phyloP scores from a whole-genome alignment of 2,888 invertebrate species.

The Anarsia innoxiella region DNA sequence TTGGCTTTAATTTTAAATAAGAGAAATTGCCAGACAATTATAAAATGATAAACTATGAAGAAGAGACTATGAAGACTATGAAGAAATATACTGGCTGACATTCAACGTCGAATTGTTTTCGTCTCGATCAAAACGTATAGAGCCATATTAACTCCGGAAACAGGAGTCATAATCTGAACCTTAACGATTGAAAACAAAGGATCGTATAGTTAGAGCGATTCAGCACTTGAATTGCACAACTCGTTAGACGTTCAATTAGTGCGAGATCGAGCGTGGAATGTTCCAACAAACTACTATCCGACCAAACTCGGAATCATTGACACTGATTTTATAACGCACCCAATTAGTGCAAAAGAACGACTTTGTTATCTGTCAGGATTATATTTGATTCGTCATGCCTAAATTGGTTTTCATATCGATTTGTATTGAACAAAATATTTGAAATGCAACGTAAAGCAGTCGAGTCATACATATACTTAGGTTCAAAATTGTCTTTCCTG shows the following conservation, averaged over 20 bases:
- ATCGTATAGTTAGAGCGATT: slow-evolving; percentile 12
- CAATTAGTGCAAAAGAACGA: no score
- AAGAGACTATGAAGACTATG: not conserved
- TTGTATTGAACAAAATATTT: not conserved
- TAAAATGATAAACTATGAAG: not conserved
- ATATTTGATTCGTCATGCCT: no score
- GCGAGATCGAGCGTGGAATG: slow-evolving; percentile 33
- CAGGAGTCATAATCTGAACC: not conserved
- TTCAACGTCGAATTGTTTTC: not conserved
- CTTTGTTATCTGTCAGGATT: no score
- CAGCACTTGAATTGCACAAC: slow-evolving; percentile 28
- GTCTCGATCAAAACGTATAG: no score
- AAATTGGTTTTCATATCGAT: not conserved
- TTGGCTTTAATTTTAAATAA: no score
- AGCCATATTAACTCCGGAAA: not conserved
- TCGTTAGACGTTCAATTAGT: slow-evolving; percentile 42
- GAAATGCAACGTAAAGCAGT: not conserved
- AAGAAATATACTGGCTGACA: not conserved
- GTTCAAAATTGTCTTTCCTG: no score
- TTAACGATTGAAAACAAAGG: not conserved
- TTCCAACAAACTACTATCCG: slow-evolving; percentile 23
- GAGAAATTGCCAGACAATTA: not conserved
- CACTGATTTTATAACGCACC: not conserved
- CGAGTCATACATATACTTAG: not conserved
- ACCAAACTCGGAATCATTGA: not conserved